A percentile compares a stretch with the other conserved stretches of the same genome.
Conservation (phyloP, 1,140 invertebrate species). For the Venturia canescens region DNA sequence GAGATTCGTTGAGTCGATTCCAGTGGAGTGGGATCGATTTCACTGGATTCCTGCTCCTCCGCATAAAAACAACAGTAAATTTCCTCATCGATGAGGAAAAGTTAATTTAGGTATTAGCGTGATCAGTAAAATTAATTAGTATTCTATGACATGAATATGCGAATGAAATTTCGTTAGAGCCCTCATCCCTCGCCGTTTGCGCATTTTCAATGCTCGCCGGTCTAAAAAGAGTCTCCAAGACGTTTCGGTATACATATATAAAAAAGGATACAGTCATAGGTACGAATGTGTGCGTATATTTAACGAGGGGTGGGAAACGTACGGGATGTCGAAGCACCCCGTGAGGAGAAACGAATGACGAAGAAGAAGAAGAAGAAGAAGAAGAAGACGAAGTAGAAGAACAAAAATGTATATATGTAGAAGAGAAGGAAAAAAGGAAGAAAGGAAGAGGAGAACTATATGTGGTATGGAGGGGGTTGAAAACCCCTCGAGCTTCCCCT, state of each 20-base stretch:
- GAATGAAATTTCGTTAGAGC: not conserved
- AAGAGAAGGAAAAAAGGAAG: not conserved
- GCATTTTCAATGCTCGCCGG: not conserved
- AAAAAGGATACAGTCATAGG: not conserved
- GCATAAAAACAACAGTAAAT: too few relatives aligned
- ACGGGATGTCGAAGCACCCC: constrained; percentile 9
- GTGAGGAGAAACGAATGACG: constrained; percentile 17
- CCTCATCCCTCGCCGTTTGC: not conserved
- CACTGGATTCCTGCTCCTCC: too few relatives aligned
- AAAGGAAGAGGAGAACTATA: not conserved
- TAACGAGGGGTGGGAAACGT: constrained; percentile 25
- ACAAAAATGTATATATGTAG: constrained; percentile 6
- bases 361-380: constrained; percentile 9
- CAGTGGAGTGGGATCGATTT: too few relatives aligned
- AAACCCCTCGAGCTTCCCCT: constrained; percentile 44
- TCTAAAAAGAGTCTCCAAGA: not conserved
- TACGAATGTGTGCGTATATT: not conserved
- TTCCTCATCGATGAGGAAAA: not conserved
- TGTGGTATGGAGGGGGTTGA: constrained; percentile 9
- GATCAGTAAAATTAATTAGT: not conserved
- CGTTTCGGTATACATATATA: not conserved
- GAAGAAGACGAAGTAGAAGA: not conserved
- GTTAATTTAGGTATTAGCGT: not conserved
- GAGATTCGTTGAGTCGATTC: too few relatives aligned
- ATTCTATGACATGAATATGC: not conserved